Base-by-base conservation (phyloP, 2,797 vertebrate genomes). In the Ceryle rudis region DNA sequence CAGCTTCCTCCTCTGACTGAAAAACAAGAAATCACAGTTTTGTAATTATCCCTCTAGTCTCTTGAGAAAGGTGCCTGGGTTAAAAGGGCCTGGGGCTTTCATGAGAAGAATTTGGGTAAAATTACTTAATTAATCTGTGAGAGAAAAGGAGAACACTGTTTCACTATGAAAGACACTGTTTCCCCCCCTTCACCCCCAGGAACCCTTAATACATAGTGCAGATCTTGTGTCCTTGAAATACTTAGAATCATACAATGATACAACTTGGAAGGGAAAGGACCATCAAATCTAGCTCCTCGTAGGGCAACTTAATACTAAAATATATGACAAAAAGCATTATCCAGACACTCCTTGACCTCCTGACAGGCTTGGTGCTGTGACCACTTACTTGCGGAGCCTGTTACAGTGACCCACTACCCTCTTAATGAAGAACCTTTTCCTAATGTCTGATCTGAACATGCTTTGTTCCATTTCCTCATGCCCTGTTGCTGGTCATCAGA, bases 1-100 rank as follows among this genome's bases (percentile, higher is more conserved):
- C 28, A 89, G 44, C 52, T 87, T 91, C n/a, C 66, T 93, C 42
- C 70, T 87, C 81, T 86, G 69, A 55, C 90, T 95, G 20, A 88
- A 89, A 52, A 49, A 47, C 3, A 73, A 73, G 20, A 72, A 82
- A 86, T 77, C 55, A 82, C 0, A 81, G 81, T 79, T 79, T 90
- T 58, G 19, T 71, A 86, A 86, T 86, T 90, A 58, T 55, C 26
- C 23, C 39, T 86, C n/a, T 52, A 62, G 70, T 77, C 46, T 78
- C 54, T 81, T 61, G 55, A 92, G 73, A 83, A 85, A 84, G 49
- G 16, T 69, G 49, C 37, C 62, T 67, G 70, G 29, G 25, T 93
- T 67, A 89, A 90, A 90, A 86, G 69, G 42, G 73, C 49, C 44
- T 22, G 18, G 25, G 33, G 29, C 49, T 89, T 58, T 71, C 75